Evolutionary conservation across 1,140 invertebrate species (phyloP), one percentile per base, ranked within the genome.

Genomic region (Lanistes nyassanus): DNA sequence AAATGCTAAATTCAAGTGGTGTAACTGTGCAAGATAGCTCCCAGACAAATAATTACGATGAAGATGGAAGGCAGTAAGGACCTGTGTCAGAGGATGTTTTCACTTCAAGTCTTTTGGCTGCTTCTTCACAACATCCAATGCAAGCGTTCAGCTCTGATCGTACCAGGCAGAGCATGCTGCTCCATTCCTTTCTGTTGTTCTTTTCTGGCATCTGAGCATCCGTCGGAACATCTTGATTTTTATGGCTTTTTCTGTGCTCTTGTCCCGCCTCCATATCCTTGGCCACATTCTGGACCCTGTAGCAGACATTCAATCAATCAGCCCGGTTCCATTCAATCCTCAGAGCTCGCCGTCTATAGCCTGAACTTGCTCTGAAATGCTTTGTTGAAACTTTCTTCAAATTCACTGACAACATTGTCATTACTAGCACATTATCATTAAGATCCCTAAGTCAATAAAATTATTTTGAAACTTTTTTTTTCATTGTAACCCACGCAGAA

Each of bases 101-200:
- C 4, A 21, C 51, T 23, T 69, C 67, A 21, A 69, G 47, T n/a
- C 51, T 39, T 21, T 23, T 47, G 31, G 60, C 55, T 21, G 55
- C 70, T 29, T 72, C 70, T 4, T 72, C 70, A 7, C 37, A 37
- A 42, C 70, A 72, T 13, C 70, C 70, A n/a, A 34, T 42, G 37
- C 70, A 39, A 2, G 70, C 70, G 11, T n/a, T 56, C 21, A 72
- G 21, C 16, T 72, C 70, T 0, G 55, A 39, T 13, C 47, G 36
- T 31, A 72, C 55, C 55, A 56, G 29, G 21, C n/a, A 11, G 31
- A 72, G 70, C 55, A 62, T 72, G 29, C 21, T 31, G 37, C 9
- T 60, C 70, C 70, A 72, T 5, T 19, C 21, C 16, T 58, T 56
- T 42, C 37, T 42, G 21, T 13, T 26, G 21, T 23, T 36, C 23